Evolutionary conservation across 2,797 vertebrate genomes (phyloP), one percentile per base, ranked within the genome.

Genomic region (Paratrypauchen microcephalus): DNA sequence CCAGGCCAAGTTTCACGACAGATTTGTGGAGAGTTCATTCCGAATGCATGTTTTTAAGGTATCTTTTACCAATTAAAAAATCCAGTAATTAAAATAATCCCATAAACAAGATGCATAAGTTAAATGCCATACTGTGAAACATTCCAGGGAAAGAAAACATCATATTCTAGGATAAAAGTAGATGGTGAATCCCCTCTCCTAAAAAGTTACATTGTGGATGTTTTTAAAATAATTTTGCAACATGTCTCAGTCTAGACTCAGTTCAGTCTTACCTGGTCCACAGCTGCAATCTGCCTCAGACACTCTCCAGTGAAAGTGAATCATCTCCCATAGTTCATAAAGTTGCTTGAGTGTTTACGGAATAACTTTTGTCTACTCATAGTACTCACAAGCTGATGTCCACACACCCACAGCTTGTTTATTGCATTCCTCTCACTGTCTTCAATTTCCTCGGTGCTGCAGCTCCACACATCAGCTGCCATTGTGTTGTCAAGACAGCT

Each of bases 381-480:
- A 61, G 36, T 23, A 18, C 32, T 61, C 59, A 21, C 59, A 41
- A 15, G 32, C n/a, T 5, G 5, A 15, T 76, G 55, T 62, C 70
- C 52, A 26, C 45, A 70, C 73, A 58, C 65, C 70, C 65, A 66
- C 65, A 68, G 77, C 85, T 85, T 86, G 77, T 89, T 90, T 88
- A 81, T 77, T 85, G 72, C 84, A 86, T 88, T 82, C 66, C 24
- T 28, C 69, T 68, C 68, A 55, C 47, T 60, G 57, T 70, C 77
- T 83, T 81, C 80, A 79, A 86, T 87, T 85, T 79, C 81, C 71
- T 24, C 78, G 58, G 77, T 72, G 76, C 71, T 72, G 76, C 54
- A n/a, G 69, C 77, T 68, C 74, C 76, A 82, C 87, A 83, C 83
- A 86, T 87, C 83, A 78, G 80, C 86, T 86, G 85, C 83, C 80